Evolutionary conservation across 2,797 vertebrate species (phyloP), one percentile per base, ranked within the genome.

Genomic region (Avahi laniger): DNA sequence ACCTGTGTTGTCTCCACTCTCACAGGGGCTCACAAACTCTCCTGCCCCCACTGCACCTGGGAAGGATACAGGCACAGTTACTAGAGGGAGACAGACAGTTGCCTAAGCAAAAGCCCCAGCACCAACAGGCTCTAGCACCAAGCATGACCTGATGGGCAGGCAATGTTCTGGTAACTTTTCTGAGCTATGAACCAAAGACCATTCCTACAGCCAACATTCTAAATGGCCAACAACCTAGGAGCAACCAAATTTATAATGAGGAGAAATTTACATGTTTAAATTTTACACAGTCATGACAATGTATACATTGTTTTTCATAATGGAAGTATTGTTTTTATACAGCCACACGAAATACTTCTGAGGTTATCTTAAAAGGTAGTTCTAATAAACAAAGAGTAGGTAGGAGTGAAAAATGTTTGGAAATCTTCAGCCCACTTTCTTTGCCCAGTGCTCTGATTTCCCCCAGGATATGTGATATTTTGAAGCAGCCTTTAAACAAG

Each of bases 21-120:
- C 99, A 9, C 98, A 99, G 30, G 99, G 98, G 98, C 99, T 96
- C 98, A 99, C 75, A 96, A 97, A 96, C 5, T 98, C 99, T 79
- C 96, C 98, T 5, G 96, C 92, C 95, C 95, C 98, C 50, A 96
- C 93, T 28, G 98, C 65, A 67, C 98, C 98, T 98, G 94, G 1
- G 48, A 73, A 70, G 69, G 70, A 81, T 86, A 96, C 54, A 93
- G 70, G 10, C 33, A 63, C 11, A 70, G 76, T 87, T 28, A 94
- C 76, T 35, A 89, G 35, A 70, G 13, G 10, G 11, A 81, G 20
- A 52, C 12, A 70, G 13, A 83, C 28, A n/a, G 54, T 0, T 78
- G 72, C 41, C 54, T 85, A 52, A 75, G 87, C 79, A 65, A 65
- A 96, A 75, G 33, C 33, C 73, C 54, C 50, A 52, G 48, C 65